Base-by-base conservation (phyloP, 2,888 invertebrate species). In the Xestia sexstrigata region DNA sequence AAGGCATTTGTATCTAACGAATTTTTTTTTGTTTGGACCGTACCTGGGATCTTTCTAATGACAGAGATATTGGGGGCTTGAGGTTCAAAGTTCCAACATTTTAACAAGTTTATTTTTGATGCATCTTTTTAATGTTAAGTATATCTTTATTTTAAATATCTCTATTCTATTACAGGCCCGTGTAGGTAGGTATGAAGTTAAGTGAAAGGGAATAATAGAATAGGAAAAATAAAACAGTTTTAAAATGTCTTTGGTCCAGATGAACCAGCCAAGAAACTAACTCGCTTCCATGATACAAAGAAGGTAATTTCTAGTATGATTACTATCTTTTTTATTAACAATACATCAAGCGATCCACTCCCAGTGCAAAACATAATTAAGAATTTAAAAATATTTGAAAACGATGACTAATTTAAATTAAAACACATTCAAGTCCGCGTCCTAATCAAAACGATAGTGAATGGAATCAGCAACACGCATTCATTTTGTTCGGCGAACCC, bases 211-310 rank as follows among this genome's bases (percentile, higher is more conserved):
- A 17, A 66, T n/a, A 42, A 42, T 3, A 66, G 6, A 20, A 35
- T 13, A 15, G 15, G 1, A 68, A 20, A 49, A 69, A 20, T 52
- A 17, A 69, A 20, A 52, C n/a, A 52, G 39, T 52, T 68, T 69
- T n/a, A 35, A 67, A 49, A n/a, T 7, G 11, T 52, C 35, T 69
- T 52, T 52, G 35, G 68, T 69, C 35, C 49, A 68, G 35, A 49
- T 35, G 23, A 49, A 68, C 17, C n/a, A 69, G n/a, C 3, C 15
- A 35, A 35, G 69, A 39, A 52, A 52, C 17, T 30, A 15, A 49
- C 23, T 35, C 9, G 6, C 17, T 35, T 13, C 20, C 8, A 65
- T 65, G n/a, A 45, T 17, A 23, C 23, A 30, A 35, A 30, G 23
- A 67, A 49, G 23, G 8, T 49, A 23, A 49, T 68, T 35, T 49